phyloP scores from a whole-genome alignment of 2,113 vertebrate genomes.

The Notechis scutatus region DNA sequence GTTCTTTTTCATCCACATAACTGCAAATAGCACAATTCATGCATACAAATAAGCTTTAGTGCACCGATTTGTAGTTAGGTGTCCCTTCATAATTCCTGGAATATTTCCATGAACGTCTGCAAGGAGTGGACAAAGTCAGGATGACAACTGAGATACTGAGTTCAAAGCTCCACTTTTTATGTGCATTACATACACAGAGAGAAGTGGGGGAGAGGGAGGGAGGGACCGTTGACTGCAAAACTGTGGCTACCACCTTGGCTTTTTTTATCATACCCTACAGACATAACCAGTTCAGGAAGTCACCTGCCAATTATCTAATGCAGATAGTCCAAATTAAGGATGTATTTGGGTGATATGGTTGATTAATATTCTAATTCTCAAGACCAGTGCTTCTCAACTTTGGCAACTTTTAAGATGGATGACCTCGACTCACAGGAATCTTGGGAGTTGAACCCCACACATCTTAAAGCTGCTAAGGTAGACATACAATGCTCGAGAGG shows the following conservation, averaged over 20 bases:
- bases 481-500: not conserved
- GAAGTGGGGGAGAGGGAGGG: accelerated
- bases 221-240: not conserved
- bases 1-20: not conserved
- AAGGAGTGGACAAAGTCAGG: not conserved
- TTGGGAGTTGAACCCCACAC: not conserved
- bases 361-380: not conserved
- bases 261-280: not conserved
- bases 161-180: not conserved
- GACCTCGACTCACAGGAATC: not conserved
- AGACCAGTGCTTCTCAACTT: not conserved
- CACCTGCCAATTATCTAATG: not conserved
- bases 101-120: not conserved
- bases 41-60: not conserved
- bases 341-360: not conserved
- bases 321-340: not conserved
- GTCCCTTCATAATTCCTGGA: not conserved
- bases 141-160: not conserved
- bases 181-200: not conserved
- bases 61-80: not conserved
- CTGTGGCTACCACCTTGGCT: not conserved
- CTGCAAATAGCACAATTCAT: not conserved
- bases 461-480: not conserved
- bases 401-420: not conserved
- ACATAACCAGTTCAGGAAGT: not conserved